Base-by-base conservation (phyloP, 2,888 invertebrate genomes). In the Aphrophora alni region DNA sequence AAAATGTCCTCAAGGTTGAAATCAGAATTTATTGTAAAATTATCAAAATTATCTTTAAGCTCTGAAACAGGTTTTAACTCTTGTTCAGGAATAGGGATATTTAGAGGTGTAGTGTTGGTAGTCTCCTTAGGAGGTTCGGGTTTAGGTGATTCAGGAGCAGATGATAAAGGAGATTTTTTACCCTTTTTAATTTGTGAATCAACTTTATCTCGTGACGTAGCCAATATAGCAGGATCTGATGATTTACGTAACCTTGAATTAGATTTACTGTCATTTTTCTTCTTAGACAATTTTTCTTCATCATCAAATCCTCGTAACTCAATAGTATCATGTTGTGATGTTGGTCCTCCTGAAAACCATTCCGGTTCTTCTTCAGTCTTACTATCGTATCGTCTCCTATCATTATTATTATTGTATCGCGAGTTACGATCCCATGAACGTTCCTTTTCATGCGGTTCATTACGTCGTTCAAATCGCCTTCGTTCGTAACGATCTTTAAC, bases 261-360 rank as follows among this genome's bases (percentile, higher is more conserved):
- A 25, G 71, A 77, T 79, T 82, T 82, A 24, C 44, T 77, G 27
- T 77, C 79, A 14, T 77, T 69, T 38, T 80, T 82, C 28, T 80
- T 77, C 38, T 72, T 80, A 8, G 59, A 27, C 33, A 70, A n/a
- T 26, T 88, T 68, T 25, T 89, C 89, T 51, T 88, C 89, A 82
- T 95, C 96, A 86, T 98, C 97, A 89, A 98, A 98, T 24, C 98
- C 98, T 74, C 95, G 93, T 85, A 98, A 90, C 88, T 98, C 98
- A 86, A 98, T 98, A 51, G 96, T 97, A 86, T 98, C 98, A 86
- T 93, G 90, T 87, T 97, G 95, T 82, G 97, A 97, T 82, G 95
- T 94, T 72, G 98, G 98, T 71, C 97, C 98, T 82, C 94, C 94
- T 81, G 90, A 90, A 86, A 90, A 93, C 96, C 98, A 97, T 89